Base-by-base conservation (phyloP, 2,888 invertebrate species). In the Dryobotodes eremita region DNA sequence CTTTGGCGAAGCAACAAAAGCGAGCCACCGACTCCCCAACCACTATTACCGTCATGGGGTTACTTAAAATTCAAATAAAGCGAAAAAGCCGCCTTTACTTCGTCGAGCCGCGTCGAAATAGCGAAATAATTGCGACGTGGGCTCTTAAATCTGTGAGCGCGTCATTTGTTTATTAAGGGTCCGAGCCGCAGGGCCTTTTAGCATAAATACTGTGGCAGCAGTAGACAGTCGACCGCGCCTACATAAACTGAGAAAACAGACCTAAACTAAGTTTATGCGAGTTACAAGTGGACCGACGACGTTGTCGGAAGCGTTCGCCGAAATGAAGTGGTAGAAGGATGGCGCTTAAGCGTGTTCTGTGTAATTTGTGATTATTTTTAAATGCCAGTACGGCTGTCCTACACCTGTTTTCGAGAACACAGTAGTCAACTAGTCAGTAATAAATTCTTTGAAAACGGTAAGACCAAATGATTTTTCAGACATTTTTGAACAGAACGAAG, bases 121-220 rank as follows among this genome's bases (percentile, higher is more conserved):
- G 95, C 92, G 92, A 95, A 96, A 96, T 96, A 95, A 95, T 95
- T 95, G 95, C 95, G 92, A 91, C 92, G 92, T 86, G 85, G 81
- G 91, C 90, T 92, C 91, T 94, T 95, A 95, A 95, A 95, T 95
- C 94, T 91, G 92, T 80, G 86, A 90, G 88, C 90, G 92, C 95
- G 94, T 95, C 96, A 96, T 95, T 96, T 95, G 95, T 95, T 95
- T 95, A 95, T 95, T 95, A 95, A 94, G 92, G 92, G 92, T 86
- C 93, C 90, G 90, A 87, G 91, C 93, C 92, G 93, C 92, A 87
- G 90, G 90, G 91, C 92, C 93, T 94, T 95, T 95, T 95, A 95
- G 93, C 95, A 95, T 95, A 95, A 95, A 95, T 94, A 94, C 91
- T 90, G 89, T 88, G 88, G 89, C 87, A 88, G 88, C 79, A 87